A percentile compares a stretch with the other conserved stretches of the same genome.
Conservation (phyloP, 2,888 invertebrate species). For the Ochropleura plecta region DNA sequence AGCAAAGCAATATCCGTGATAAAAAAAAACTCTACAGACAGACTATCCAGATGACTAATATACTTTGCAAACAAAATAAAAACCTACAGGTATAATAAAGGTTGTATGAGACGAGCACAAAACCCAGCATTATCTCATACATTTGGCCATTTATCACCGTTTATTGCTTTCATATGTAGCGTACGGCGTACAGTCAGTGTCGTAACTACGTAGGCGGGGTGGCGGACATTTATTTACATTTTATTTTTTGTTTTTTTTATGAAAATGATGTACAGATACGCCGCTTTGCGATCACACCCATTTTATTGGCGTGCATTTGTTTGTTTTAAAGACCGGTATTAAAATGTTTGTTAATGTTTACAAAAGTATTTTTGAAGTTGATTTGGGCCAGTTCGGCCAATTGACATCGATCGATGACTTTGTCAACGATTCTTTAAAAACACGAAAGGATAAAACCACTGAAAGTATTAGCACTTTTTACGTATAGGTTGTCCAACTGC, state of each 20-base stretch:
- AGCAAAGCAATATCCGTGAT: background rate
- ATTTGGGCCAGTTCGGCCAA: background rate
- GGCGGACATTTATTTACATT: conserved; percentile 45
- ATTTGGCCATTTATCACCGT: conserved; percentile 62
- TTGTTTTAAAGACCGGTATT: background rate
- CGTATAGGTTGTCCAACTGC: background rate
- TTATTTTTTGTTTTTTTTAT: conserved; percentile 44
- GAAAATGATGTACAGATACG: conserved; percentile 26
- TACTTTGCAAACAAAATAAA: conserved; percentile 12
- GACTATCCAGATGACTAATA: conserved; percentile 10
- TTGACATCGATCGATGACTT: background rate
- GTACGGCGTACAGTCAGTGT: conserved; percentile 22
- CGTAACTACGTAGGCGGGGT: conserved; percentile 58
- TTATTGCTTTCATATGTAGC: conserved; percentile 59
- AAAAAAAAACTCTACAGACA: background rate
- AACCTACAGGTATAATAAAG: conserved; percentile 37
- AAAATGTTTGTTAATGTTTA: background rate
- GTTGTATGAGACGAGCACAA: conserved; percentile 37
- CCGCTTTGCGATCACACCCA: conserved; percentile 31
- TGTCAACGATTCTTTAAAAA: background rate
- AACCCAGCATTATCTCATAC: conserved; percentile 56
- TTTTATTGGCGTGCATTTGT: conserved; percentile 18
- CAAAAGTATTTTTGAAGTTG: background rate
- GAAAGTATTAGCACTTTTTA: background rate
- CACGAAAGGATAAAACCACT: background rate